These are phyloP conservation scores for Pollachius pollachius DNA, from an alignment of 2,113 vertebrate genomes.

Conservation along the genomic window DNA sequence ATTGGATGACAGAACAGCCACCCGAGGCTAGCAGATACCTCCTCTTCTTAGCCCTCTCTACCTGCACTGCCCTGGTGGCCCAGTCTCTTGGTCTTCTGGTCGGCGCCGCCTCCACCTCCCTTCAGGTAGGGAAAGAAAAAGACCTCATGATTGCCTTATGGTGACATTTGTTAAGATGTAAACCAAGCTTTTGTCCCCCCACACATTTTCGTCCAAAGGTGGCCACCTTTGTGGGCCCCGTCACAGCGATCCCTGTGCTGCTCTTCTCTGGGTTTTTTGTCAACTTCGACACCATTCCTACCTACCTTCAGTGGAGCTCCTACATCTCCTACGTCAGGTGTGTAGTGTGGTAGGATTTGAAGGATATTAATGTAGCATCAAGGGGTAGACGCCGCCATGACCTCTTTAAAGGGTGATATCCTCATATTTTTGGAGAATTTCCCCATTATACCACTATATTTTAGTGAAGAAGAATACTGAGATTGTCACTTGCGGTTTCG, in stretches of 20 bases:
- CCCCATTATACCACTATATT: too few species aligned
- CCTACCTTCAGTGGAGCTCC: conserved; percentile 96
- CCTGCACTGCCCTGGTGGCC: conserved; percentile 87
- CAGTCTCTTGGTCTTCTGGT: conserved; percentile 94
- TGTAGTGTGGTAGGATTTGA: conserved; percentile 14
- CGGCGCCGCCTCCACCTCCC: conserved; percentile 89
- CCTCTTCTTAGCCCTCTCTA: conserved; percentile 90
- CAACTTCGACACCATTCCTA: conserved; percentile 97
- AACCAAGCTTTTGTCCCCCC: not conserved
- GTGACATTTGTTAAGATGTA: too few species aligned
- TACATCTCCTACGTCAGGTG: conserved; percentile 96
- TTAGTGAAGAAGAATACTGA: too few species aligned
- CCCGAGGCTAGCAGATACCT: conserved; percentile 89
- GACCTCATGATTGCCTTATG: too few species aligned
- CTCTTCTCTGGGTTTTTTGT: conserved; percentile 99
- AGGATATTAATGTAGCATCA: too few species aligned
- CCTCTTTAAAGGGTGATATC: too few species aligned
- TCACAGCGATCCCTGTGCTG: conserved; percentile 92
- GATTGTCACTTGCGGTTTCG: too few species aligned
- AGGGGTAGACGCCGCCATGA: too few species aligned
- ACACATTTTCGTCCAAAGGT: conserved; percentile 71
- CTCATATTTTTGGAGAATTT: too few species aligned
- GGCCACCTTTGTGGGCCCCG: conserved; percentile 92
- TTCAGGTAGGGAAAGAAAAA: conserved; percentile 76
- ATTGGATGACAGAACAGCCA: conserved; percentile 98